Base-by-base conservation (phyloP, 2,797 vertebrate species). In the Gymnocypris eckloni region DNA sequence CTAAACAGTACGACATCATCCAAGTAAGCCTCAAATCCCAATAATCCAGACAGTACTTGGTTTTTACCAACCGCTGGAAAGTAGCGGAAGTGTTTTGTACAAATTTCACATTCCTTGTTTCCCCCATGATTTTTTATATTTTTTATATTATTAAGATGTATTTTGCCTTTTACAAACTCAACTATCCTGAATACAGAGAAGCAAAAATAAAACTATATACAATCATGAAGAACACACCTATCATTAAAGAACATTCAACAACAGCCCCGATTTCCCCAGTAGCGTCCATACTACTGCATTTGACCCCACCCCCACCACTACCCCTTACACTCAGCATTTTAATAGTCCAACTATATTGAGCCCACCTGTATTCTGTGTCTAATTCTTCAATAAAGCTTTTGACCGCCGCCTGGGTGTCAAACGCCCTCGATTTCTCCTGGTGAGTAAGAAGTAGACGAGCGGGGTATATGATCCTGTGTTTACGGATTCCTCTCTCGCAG, bases 401-500 rank as follows among this genome's bases (percentile, higher is more conserved):
- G 12, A 59, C 50, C 25, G 18, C 43, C 11, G 0, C 6, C 2
- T 0, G 20, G 45, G 22, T 72, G n/a, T 72, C 11, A 72, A 45
- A 72, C 20, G 37, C 4, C 70, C 41, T 45, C 45, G 70, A 45
- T 72, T 72, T 72, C 6, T 71, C 39, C 39, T 71, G 41, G 11
- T 71, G 41, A 6, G 69, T 45, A 71, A 71, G 4, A n/a, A 71
- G 39, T 43, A 71, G 48, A 50, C 10, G 0, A 37, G 45, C 45
- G 7, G 13, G 48, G 25, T 50, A 77, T 37, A 79, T 25, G 73
- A 77, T 54, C 56, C 67, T 61, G 37, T 86, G 67, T 13, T 69
- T 70, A 37, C 39, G 6, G 75, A 85, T 69, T 69, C 54, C 84
- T 69, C 78, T 79, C 20, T 84, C 39, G 4, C 25, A 84, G 72